Percentiles rank a stretch among this genome's conserved stretches.
phyloP scores from a whole-genome alignment of 2,888 invertebrate species.

The Lamproptera curius region DNA sequence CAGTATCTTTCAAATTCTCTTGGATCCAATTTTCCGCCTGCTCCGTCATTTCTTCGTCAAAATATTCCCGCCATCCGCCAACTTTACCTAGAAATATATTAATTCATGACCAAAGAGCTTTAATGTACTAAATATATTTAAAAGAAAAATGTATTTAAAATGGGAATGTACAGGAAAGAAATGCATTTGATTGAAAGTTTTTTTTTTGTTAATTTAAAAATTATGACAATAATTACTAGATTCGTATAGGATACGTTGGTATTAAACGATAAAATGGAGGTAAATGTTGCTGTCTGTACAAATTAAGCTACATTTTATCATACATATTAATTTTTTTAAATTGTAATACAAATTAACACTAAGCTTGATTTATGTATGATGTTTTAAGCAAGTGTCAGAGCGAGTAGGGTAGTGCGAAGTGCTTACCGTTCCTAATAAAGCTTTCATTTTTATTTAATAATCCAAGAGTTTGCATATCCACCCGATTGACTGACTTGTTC shows the following conservation, averaged over 20 bases:
- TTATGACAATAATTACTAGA: no score
- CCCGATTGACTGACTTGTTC: constrained; percentile 84
- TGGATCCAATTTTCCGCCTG: constrained; percentile 80
- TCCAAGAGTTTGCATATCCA: no score
- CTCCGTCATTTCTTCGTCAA: constrained; percentile 76
- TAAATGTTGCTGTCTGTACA: no score
- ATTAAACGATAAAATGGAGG: no score
- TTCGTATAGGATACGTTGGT: no score
- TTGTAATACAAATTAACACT: no score
- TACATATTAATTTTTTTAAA: no score
- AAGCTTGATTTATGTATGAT: no score
- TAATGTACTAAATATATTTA: not conserved
- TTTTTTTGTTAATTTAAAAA: not conserved
- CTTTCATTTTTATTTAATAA: constrained; percentile 67
- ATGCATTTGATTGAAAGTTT: not conserved
- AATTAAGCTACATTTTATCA: no score
- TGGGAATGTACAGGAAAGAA: no score
- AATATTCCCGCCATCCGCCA: constrained; percentile 80
- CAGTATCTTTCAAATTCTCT: constrained; percentile 42
- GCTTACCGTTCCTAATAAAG: constrained; percentile 76
- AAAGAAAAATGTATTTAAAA: not conserved
- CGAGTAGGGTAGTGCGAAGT: no score
- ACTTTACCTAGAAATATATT: constrained; percentile 54
- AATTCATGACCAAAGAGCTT: not conserved
- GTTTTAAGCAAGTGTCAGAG: no score